Evolutionary conservation across 2,113 vertebrate genomes (phyloP).

Genomic region (Cryptotis parvus): DNA sequence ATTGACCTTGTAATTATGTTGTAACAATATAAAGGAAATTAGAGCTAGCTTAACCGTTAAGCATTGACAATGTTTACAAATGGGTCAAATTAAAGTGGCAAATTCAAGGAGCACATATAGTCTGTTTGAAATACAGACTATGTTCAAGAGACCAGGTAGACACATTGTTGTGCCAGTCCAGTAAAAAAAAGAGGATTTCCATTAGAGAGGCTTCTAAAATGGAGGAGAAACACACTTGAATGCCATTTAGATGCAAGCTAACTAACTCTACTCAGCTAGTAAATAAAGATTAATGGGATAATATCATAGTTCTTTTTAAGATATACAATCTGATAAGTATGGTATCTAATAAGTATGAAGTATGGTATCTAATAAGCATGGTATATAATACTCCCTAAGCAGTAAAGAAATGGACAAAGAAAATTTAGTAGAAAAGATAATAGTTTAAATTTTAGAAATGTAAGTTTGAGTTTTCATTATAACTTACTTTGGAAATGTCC

Average conservation of each 20-base stretch:
- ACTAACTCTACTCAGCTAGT: not conserved
- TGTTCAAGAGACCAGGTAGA: not conserved
- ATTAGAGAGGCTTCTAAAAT: not conserved
- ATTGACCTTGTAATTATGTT: too few relatives aligned
- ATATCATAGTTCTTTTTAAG: too few relatives aligned
- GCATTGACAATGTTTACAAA: not conserved
- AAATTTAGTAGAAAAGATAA: not conserved
- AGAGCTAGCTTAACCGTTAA: constrained; percentile 2
- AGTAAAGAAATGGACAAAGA: not conserved
- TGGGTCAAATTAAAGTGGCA: not conserved
- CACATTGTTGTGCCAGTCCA: not conserved
- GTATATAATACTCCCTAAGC: not conserved
- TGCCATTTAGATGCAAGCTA: not conserved
- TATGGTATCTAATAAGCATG: too few relatives aligned
- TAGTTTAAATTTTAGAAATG: not conserved
- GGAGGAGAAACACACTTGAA: not conserved
- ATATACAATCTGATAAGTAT: not conserved
- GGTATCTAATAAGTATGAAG: too few relatives aligned
- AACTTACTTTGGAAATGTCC: not conserved
- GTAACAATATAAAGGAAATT: constrained; percentile 8
- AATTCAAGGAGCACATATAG: not conserved
- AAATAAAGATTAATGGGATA: not conserved
- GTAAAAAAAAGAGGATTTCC: not conserved
- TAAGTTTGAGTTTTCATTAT: not conserved
- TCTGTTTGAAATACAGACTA: not conserved